Evolutionary conservation across 1,140 invertebrate genomes (phyloP).

Genomic region (Drosophila novamexicana): DNA sequence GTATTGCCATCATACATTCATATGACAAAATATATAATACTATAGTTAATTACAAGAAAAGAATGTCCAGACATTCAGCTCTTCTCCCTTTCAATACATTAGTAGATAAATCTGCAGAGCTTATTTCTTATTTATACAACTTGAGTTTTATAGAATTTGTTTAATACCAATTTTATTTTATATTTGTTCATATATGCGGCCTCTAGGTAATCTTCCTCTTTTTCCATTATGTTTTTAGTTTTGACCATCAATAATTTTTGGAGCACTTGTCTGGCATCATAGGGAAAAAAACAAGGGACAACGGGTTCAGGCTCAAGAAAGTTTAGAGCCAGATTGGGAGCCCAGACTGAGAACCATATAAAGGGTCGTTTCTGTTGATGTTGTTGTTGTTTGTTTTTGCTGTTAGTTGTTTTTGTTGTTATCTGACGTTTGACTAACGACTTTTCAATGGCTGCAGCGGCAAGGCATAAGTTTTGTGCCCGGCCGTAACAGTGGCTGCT

Average conservation of each 20-base stretch:
- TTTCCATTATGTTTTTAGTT: slow-evolving; percentile 8
- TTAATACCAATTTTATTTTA: no score
- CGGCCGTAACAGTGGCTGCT: not conserved
- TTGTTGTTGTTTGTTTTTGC: not conserved
- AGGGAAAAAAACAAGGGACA: no score
- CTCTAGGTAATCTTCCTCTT: not conserved
- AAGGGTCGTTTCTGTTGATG: slow-evolving; percentile 10
- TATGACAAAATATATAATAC: no score
- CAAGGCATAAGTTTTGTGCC: slow-evolving; percentile 71
- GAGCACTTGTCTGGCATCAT: not conserved
- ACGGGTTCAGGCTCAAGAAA: not conserved
- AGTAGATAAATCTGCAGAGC: no score
- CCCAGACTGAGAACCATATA: not conserved
- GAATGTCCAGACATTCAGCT: no score
- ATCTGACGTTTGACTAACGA: slow-evolving; percentile 78
- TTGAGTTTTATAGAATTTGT: no score
- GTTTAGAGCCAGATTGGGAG: not conserved
- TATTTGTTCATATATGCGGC: no score
- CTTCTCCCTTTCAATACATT: no score
- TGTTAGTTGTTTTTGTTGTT: slow-evolving; percentile 54
- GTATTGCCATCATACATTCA: no score
- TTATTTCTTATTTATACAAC: no score
- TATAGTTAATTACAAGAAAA: no score
- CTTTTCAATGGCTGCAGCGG: slow-evolving; percentile 73
- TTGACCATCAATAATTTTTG: slow-evolving; percentile 15